phyloP scores from a whole-genome alignment of 2,888 invertebrate species.

The Allolobophora icterica region DNA sequence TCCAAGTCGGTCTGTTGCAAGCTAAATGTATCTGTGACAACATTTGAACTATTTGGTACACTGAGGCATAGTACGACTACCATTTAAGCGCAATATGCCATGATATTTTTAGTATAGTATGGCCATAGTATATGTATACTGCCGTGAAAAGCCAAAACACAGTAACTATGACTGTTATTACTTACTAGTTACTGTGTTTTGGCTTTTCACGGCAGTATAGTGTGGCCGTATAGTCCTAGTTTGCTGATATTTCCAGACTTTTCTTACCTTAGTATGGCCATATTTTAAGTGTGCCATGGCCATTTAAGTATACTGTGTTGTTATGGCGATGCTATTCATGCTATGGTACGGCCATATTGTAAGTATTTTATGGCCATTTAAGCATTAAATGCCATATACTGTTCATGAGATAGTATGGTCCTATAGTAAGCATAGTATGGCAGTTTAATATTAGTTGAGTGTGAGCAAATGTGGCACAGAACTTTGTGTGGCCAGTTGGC shows the following conservation, averaged over 20 bases:
- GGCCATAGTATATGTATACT: neutral
- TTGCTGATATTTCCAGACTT: too few relatives aligned
- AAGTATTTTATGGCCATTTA: neutral
- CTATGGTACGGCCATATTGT: neutral
- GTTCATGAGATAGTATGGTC: neutral
- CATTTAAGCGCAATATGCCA: neutral
- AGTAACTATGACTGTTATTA: too few relatives aligned
- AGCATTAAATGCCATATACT: neutral
- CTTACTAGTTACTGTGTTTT: too few relatives aligned
- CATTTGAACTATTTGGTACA: too few relatives aligned
- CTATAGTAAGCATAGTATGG: neutral
- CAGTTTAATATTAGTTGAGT: neutral
- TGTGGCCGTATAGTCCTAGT: too few relatives aligned
- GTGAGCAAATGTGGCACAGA: neutral
- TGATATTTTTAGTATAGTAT: neutral
- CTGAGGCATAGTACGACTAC: neutral
- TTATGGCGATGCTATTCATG: neutral
- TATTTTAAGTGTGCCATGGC: neutral
- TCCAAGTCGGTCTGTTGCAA: neutral
- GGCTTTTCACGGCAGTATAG: too few relatives aligned
- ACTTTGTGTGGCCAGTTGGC: neutral
- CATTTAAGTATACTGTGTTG: neutral
- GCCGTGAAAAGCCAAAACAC: too few relatives aligned
- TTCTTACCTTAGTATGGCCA: too few relatives aligned
- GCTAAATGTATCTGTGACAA: too few relatives aligned